A percentile compares a stretch with the other conserved stretches of the same genome.
These are phyloP conservation scores for Hermatobates lingyangjiaoensis DNA, from an alignment of 1,140 invertebrate species.

Conservation along the genomic window DNA sequence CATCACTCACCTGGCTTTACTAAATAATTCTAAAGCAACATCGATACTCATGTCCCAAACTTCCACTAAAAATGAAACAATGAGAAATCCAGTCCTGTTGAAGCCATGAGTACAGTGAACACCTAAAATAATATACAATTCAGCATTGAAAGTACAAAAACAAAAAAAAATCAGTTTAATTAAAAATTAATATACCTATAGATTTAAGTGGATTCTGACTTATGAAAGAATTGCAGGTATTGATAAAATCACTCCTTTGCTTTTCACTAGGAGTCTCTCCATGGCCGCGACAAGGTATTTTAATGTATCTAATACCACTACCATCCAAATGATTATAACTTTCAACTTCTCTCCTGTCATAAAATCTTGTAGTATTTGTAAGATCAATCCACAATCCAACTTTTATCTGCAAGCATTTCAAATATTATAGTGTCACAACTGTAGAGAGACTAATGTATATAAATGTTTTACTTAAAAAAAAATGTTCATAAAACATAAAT, in stretches of 20 bases:
- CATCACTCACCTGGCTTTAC: slow-evolving; percentile 33
- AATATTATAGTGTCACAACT: too few relatives aligned
- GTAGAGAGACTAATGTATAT: too few relatives aligned
- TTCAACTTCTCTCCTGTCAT: slow-evolving; percentile 50
- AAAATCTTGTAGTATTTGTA: slow-evolving; percentile 87
- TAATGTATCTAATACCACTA: slow-evolving; percentile 58
- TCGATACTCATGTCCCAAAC: slow-evolving; percentile 55
- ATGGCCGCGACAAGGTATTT: slow-evolving; percentile 72
- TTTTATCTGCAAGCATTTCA: too few relatives aligned
- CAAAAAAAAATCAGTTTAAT: background rate
- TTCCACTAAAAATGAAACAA: slow-evolving; percentile 77
- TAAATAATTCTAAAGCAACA: slow-evolving; percentile 58
- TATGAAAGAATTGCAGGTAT: slow-evolving; percentile 59
- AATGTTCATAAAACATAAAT: too few relatives aligned
- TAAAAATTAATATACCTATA: slow-evolving; percentile 32
- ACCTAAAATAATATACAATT: slow-evolving; percentile 22
- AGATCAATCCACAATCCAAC: slow-evolving; percentile 91
- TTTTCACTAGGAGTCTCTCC: slow-evolving; percentile 56
- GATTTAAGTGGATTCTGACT: slow-evolving; percentile 54
- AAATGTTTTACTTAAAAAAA: too few relatives aligned
- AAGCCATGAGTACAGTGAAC: slow-evolving; percentile 99
- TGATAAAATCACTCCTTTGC: slow-evolving; percentile 58
- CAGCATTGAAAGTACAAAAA: background rate
- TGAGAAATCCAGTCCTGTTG: slow-evolving; percentile 90
- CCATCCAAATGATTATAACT: slow-evolving; percentile 28